Evolutionary conservation across 2,797 vertebrate genomes (phyloP), one percentile per base, ranked within the genome.

Genomic region (Hemitrygon akajei): DNA sequence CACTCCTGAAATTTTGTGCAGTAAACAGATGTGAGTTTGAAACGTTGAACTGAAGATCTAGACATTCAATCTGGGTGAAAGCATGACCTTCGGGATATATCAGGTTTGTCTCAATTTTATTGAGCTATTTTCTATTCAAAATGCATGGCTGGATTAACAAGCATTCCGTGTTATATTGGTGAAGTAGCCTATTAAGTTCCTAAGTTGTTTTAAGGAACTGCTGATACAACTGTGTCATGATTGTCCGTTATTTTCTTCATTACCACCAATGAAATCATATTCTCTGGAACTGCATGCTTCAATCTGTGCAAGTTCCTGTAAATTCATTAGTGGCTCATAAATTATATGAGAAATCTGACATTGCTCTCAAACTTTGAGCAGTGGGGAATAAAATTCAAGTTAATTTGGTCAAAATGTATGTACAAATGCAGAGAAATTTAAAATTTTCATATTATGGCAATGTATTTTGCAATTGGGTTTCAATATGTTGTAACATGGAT

Each of bases 71-170:
- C 86, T 34, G n/a, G 16, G 18, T 63, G 63, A 56, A 86, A 86
- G n/a, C 80, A 84, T 10, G 6, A 56, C 34, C 86, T 69, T 86
- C 30, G n/a, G 63, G n/a, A 69, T 69, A 69, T 69, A 69, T 89
- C 63, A 89, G n/a, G 3, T 10, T 66, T 89, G 18, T 69, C 63
- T 89, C 5, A 69, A 22, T 69, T 89, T 69, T 12, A 89, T 89
- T 37, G 30, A 69, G 60, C 60, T 18, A 69, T 89, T 89, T 87
- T 10, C 86, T 63, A 37, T n/a, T 37, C 86, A 89, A 37, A 89
- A 69, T 89, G 63, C 82, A 86, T 86, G 89, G 86, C n/a, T 89
- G 86, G n/a, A 66, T 89, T 69, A 89, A 69, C 63, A 89, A 89
- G 47, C 60, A 22, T 89, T 86, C 82, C 81, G 60, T 60, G 63